Evolutionary conservation across 2,113 vertebrate genomes (phyloP).

Genomic region (Chaenocephalus aceratus): DNA sequence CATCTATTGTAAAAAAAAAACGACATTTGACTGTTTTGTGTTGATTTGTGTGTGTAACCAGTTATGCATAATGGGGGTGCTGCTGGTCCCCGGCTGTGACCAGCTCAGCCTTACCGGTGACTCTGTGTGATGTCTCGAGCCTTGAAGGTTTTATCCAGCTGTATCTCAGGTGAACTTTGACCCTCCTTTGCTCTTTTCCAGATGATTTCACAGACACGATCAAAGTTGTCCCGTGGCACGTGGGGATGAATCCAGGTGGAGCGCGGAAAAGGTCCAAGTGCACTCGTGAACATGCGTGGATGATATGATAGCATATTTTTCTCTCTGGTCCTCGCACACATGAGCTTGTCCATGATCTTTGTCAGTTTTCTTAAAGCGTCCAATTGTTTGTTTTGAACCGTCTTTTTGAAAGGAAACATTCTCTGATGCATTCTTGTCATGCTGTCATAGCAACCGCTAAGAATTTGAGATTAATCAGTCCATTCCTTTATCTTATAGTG

Average conservation of each 20-base stretch:
- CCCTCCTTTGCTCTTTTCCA: conserved; percentile 78
- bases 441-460: conserved; percentile 47
- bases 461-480: conserved; percentile 1
- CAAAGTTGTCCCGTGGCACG: conserved; percentile 82
- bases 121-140: too few relatives aligned
- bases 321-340: neutral
- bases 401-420: conserved; percentile 1
- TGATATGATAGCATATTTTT: neutral
- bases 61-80: neutral
- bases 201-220: conserved; percentile 85
- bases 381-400: neutral
- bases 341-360: neutral
- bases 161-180: neutral
- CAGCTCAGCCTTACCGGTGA: conserved; percentile 22
- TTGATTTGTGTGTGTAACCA: neutral
- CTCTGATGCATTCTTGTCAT: neutral
- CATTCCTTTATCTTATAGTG: too few relatives aligned
- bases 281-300: conserved; percentile 10
- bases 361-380: too few relatives aligned
- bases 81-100: neutral
- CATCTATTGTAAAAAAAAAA: neutral
- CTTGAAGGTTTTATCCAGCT: neutral
- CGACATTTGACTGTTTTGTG: neutral
- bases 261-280: conserved; percentile 85
- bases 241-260: conserved; percentile 86